Evolutionary conservation across 2,888 invertebrate species (phyloP).

Genomic region (Podabrus alpinus): DNA sequence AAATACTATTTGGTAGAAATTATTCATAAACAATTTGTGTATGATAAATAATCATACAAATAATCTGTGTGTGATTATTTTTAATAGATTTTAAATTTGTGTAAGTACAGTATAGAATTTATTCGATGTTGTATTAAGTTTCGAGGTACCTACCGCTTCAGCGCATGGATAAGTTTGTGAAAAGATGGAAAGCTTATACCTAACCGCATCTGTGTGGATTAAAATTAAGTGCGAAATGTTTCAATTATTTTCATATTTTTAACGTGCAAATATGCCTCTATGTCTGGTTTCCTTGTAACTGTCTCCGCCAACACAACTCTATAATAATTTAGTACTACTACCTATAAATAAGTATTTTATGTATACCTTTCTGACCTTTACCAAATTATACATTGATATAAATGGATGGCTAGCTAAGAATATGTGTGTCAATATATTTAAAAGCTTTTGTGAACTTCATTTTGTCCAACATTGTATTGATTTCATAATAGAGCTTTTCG

Average conservation of each 20-base stretch:
- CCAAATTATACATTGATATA: not conserved
- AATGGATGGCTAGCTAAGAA: not conserved
- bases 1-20: no score
- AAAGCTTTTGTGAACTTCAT: not conserved
- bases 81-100: no score
- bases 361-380: not conserved
- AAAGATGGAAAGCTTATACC: not conserved
- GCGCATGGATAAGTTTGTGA: no score
- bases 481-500: not conserved
- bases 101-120: no score
- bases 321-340: not conserved
- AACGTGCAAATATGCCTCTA: not conserved
- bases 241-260: not conserved
- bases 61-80: no score
- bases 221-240: not conserved
- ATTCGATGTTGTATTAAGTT: no score
- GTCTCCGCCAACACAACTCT: not conserved
- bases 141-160: no score
- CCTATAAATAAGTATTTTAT: not conserved
- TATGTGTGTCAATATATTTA: not conserved
- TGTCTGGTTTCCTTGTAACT: not conserved
- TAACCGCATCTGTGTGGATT: no score
- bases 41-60: no score
- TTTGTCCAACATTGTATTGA: not conserved
- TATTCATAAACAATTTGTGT: no score